Evolutionary conservation across 2,113 vertebrate species (phyloP).

Genomic region (Phainopepla nitens): DNA sequence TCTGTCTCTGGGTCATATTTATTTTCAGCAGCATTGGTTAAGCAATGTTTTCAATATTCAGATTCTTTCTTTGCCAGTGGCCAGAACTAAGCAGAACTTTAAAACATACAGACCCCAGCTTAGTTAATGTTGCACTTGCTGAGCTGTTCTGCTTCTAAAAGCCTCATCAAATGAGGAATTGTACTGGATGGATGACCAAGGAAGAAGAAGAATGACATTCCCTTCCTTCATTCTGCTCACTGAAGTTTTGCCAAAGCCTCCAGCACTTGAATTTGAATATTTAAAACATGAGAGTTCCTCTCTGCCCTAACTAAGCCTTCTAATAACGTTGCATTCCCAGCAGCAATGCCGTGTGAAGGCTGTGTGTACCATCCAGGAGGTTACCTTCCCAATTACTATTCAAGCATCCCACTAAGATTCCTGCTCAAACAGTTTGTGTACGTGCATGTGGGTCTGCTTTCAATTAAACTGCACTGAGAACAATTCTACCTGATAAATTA

Average conservation of each 20-base stretch:
- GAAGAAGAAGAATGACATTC: slow-evolving; percentile 12
- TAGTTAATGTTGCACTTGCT: neutral
- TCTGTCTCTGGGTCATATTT: neutral
- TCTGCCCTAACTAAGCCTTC: neutral
- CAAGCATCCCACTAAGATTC: neutral
- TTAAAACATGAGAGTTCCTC: neutral
- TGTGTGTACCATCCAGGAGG: neutral
- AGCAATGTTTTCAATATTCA: neutral
- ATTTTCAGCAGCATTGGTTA: neutral
- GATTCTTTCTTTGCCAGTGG: neutral
- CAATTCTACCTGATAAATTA: slow-evolving; percentile 71
- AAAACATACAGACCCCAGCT: neutral
- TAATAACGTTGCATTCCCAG: neutral
- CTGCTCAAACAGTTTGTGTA: neutral
- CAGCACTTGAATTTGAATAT: neutral
- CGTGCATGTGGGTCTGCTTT: slow-evolving; percentile 47
- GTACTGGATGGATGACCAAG: neutral
- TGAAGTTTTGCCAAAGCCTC: slow-evolving; percentile 22
- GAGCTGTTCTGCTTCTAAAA: neutral
- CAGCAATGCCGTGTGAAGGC: neutral
- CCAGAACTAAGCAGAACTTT: neutral
- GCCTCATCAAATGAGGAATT: neutral
- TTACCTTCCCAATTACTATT: neutral
- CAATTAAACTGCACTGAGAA: slow-evolving; percentile 43
- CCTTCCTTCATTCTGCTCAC: neutral